A percentile compares a stretch with the other conserved stretches of the same genome.
Evolutionary conservation across 2,113 vertebrate genomes (phyloP).

Genomic region (Scomber colias): DNA sequence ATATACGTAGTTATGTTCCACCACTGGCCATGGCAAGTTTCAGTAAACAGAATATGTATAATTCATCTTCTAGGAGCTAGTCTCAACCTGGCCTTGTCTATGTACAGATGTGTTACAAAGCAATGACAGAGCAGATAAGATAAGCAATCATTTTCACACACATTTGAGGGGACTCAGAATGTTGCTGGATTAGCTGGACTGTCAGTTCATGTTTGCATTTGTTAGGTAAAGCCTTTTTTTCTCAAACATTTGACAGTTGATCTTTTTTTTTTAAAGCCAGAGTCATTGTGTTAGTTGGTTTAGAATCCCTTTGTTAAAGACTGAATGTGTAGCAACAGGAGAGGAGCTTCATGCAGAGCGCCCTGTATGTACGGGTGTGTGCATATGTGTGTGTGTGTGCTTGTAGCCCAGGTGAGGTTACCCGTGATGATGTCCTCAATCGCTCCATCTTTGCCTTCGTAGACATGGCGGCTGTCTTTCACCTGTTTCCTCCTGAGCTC

Average conservation of each 20-base stretch:
- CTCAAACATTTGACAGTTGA: slow-evolving; percentile 59
- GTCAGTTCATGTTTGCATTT: slow-evolving; percentile 58
- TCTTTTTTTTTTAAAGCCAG: slow-evolving; percentile 21
- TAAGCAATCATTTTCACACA: slow-evolving; percentile 52
- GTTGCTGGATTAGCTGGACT: slow-evolving; percentile 38
- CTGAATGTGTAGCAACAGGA: slow-evolving; percentile 49
- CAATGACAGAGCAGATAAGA: slow-evolving; percentile 67
- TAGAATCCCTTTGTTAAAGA: slow-evolving; percentile 60
- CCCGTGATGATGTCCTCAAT: slow-evolving; percentile 99
- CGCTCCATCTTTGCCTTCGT: slow-evolving; percentile 96
- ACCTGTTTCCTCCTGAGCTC: slow-evolving; percentile 94
- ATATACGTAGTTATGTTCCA: background rate
- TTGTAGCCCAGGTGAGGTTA: slow-evolving; percentile 66
- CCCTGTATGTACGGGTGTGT: slow-evolving; percentile 21
- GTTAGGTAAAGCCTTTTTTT: slow-evolving; percentile 36
- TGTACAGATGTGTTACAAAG: slow-evolving; percentile 65
- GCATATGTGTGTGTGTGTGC: slow-evolving; percentile 17
- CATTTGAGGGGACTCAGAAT: slow-evolving; percentile 37
- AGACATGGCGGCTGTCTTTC: slow-evolving; percentile 96
- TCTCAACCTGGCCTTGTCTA: slow-evolving; percentile 42
- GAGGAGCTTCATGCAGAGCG: slow-evolving; percentile 71
- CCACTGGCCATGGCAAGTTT: background rate
- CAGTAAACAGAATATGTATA: slow-evolving; percentile 3
- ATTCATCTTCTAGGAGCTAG: slow-evolving; percentile 21
- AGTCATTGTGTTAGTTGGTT: slow-evolving; percentile 72